Evolutionary conservation across 2,113 vertebrate species (phyloP).

Genomic region (Labeo catla): DNA sequence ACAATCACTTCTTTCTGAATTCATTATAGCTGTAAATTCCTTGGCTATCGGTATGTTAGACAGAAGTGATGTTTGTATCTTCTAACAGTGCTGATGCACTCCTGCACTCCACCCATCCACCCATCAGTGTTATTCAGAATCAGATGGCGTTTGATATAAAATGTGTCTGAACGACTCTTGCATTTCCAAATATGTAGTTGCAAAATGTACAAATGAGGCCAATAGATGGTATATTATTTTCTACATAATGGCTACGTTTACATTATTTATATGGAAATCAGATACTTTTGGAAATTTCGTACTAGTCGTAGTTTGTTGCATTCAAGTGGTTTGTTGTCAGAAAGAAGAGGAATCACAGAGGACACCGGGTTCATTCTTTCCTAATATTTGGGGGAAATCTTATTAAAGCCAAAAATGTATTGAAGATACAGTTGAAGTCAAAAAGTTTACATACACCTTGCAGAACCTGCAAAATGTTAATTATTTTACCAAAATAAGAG

Average conservation of each 20-base stretch:
- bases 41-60: not conserved
- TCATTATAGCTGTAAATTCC: constrained; percentile 17
- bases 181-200: not conserved
- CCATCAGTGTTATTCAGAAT: not conserved
- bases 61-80: not conserved
- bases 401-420: not conserved
- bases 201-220: not conserved
- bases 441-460: no score
- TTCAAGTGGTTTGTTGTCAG: not conserved
- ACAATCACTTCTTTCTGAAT: constrained; percentile 52
- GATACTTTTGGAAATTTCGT: not conserved
- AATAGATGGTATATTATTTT: not conserved
- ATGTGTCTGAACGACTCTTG: not conserved
- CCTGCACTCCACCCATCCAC: no score
- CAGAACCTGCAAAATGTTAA: no score
- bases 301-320: not conserved
- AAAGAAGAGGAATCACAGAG: not conserved
- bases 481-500: no score
- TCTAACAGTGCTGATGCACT: not conserved
- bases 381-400: not conserved
- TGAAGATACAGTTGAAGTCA: not conserved
- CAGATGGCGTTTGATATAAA: not conserved
- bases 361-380: not conserved
- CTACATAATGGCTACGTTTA: not conserved
- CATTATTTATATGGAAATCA: not conserved